phyloP scores from a whole-genome alignment of 2,888 invertebrate genomes.

The Amiota minor region DNA sequence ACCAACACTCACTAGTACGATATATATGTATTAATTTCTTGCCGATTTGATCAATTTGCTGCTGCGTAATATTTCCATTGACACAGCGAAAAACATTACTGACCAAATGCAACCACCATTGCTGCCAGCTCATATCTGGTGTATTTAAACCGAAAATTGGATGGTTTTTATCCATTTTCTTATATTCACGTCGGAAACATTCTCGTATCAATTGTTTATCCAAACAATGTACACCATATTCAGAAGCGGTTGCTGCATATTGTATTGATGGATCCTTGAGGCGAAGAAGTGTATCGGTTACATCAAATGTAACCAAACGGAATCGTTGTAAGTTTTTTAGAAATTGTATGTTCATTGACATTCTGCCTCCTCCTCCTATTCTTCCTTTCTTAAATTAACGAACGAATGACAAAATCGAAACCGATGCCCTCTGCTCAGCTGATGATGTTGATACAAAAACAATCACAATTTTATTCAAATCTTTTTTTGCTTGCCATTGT shows the following conservation, averaged over 20 bases:
- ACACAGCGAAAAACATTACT: conserved; percentile 60
- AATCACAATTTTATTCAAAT: too few relatives aligned
- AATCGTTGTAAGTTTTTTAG: conserved; percentile 66
- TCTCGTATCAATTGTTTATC: conserved; percentile 67
- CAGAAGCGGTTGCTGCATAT: conserved; percentile 81
- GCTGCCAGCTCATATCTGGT: conserved; percentile 79
- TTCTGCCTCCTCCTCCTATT: not conserved
- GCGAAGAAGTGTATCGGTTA: conserved; percentile 88
- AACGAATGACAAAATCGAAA: too few relatives aligned
- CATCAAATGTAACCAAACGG: conserved; percentile 87
- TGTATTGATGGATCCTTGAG: conserved; percentile 80
- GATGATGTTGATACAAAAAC: not conserved
- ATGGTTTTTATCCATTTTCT: conserved; percentile 77
- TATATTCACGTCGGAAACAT: conserved; percentile 79
- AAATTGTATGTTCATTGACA: conserved; percentile 46
- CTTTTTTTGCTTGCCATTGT: too few relatives aligned
- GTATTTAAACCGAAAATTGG: conserved; percentile 85
- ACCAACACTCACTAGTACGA: conserved; percentile 82
- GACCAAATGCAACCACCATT: conserved; percentile 84
- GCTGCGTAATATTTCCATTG: conserved; percentile 45
- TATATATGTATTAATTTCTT: conserved; percentile 79
- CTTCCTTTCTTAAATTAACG: too few relatives aligned
- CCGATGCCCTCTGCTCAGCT: not conserved
- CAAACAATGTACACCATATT: conserved; percentile 76
- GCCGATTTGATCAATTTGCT: conserved; percentile 73